phyloP scores from a whole-genome alignment of 2,113 vertebrate genomes.

The Urocolius indicus region DNA sequence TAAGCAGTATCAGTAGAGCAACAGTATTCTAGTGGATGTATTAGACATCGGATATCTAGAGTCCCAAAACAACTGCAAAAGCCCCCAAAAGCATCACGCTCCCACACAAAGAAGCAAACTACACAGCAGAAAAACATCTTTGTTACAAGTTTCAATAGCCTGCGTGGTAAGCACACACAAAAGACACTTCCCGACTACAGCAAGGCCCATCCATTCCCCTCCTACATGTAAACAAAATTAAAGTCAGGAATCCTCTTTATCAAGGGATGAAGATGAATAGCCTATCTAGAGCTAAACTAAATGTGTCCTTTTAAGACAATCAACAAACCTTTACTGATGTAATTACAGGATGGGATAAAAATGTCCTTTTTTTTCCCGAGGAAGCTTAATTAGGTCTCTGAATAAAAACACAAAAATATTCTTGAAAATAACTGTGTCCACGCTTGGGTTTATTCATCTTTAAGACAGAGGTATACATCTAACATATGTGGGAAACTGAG shows the following conservation, averaged over 20 bases:
- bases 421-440: not conserved
- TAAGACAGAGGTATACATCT: not conserved
- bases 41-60: not conserved
- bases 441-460: not conserved
- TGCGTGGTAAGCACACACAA: fast-evolving
- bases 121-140: not conserved
- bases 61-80: not conserved
- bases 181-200: not conserved
- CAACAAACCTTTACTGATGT: not conserved
- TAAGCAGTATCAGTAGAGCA: not conserved
- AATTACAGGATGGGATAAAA: not conserved
- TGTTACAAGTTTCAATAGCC: not conserved
- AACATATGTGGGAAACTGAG: not conserved
- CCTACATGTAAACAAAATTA: not conserved
- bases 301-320: not conserved
- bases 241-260: not conserved
- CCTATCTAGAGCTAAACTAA: not conserved
- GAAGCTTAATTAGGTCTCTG: not conserved
- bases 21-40: not conserved
- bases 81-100: not conserved
- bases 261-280: not conserved
- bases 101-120: not conserved
- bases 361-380: fast-evolving
- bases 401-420: not conserved
- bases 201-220: not conserved